Evolutionary conservation across 2,888 invertebrate genomes (phyloP).

Genomic region (Brachycybe producta): DNA sequence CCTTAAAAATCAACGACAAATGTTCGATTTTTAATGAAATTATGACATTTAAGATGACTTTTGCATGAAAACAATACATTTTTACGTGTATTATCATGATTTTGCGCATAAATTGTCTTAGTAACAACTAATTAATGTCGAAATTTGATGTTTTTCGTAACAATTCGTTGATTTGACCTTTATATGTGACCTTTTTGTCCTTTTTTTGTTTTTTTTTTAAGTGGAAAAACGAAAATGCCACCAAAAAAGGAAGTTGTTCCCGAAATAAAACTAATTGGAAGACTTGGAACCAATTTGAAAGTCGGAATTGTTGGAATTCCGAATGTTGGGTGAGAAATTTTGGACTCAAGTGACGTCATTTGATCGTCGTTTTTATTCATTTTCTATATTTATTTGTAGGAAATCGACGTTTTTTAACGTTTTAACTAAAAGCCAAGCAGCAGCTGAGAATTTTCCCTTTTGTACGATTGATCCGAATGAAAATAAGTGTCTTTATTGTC

Average conservation of each 20-base stretch:
- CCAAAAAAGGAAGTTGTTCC: conserved; percentile 57
- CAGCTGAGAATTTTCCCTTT: conserved; percentile 98
- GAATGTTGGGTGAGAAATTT: conserved; percentile 81
- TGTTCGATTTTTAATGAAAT: no score
- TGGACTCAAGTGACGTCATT: neutral
- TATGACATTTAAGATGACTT: no score
- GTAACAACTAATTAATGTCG: no score
- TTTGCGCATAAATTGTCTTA: no score
- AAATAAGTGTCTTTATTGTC: conserved; percentile 68
- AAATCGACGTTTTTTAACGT: conserved; percentile 99
- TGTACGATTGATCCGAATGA: conserved; percentile 99
- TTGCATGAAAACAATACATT: no score
- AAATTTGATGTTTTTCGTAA: no score
- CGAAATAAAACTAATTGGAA: conserved; percentile 79
- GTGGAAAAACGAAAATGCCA: conserved; percentile 39
- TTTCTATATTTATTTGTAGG: conserved; percentile 26
- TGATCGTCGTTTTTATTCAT: conserved; percentile 9
- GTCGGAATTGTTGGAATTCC: conserved; percentile 84
- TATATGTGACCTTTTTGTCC: no score
- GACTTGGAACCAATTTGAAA: conserved; percentile 90
- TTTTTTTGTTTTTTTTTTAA: no score
- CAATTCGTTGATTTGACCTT: no score
- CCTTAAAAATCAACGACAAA: no score
- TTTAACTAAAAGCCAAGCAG: conserved; percentile 89
- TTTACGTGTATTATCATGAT: no score